phyloP scores from a whole-genome alignment of 2,888 invertebrate species.

The Cheilosia impressa region DNA sequence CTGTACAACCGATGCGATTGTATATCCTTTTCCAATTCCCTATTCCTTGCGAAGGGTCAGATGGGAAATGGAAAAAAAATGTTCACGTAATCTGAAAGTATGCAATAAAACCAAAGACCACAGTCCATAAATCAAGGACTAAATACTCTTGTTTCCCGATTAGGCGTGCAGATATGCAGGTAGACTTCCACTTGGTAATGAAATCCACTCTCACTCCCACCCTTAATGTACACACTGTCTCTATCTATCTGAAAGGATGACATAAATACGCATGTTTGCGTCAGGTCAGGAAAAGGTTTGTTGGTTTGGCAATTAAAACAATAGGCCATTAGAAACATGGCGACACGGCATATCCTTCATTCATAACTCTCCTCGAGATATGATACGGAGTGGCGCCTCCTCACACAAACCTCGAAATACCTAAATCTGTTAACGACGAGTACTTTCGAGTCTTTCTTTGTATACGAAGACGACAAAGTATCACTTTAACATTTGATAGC shows the following conservation, averaged over 20 bases:
- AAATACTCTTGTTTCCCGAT: slow-evolving; percentile 60
- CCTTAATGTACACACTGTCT: slow-evolving; percentile 19
- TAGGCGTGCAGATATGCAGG: slow-evolving; percentile 64
- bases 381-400: slow-evolving; percentile 71
- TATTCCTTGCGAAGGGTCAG: slow-evolving; percentile 1
- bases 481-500: slow-evolving; percentile 59
- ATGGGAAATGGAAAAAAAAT: slow-evolving; percentile 10
- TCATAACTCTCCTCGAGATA: slow-evolving; percentile 69
- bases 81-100: slow-evolving; percentile 38
- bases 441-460: slow-evolving; percentile 47
- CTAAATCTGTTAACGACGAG: slow-evolving; percentile 74
- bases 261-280: slow-evolving; percentile 68
- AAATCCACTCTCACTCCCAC: slow-evolving; percentile 51
- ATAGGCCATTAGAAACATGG: slow-evolving; percentile 71
- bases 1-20: slow-evolving; percentile 1
- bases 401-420: slow-evolving; percentile 66
- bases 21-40: background rate
- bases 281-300: slow-evolving; percentile 62
- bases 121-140: slow-evolving; percentile 68
- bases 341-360: slow-evolving; percentile 67
- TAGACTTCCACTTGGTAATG: slow-evolving; percentile 25
- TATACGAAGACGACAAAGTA: slow-evolving; percentile 47
- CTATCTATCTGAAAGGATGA: slow-evolving; percentile 36
- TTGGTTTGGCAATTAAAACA: slow-evolving; percentile 74
- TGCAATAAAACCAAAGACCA: slow-evolving; percentile 53